Base-by-base conservation (phyloP, 2,888 invertebrate genomes). In the Synanthedon formicaeformis region DNA sequence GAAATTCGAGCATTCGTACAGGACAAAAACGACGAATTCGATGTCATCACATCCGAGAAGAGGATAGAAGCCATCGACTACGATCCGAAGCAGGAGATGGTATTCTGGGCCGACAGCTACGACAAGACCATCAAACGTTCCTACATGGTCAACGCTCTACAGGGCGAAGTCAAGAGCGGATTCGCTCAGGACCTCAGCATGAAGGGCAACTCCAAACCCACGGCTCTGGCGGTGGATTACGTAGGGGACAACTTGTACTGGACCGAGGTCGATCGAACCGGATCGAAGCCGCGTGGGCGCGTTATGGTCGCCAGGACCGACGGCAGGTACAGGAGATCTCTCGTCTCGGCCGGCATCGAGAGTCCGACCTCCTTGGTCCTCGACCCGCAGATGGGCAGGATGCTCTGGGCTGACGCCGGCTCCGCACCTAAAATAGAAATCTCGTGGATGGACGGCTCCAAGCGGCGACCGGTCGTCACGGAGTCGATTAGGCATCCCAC, bases 401-500 rank as follows among this genome's bases (percentile, higher is more conserved):
- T 98, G 90, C 96, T 94, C 81, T 99, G 98, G 97, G 91, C 97
- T 0, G 98, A 99, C 75, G 93, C 95, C 0, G 97, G 98, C 4
- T 92, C 93, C 0, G 92, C 92, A 3, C 96, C 97, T 0, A 98
- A 97, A 79, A 97, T 99, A 57, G 98, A 98, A 75, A 91, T 93
- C 3, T 91, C 97, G 2, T 98, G 98, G 96, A 96, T 99, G 97
- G 98, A 98, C 70, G 99, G 99, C 0, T 94, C 93, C 0, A 94
- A 96, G 72, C 90, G 97, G 2, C 89, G 93, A 53, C 91, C 94
- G 0, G 76, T 99, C 2, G 92, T 97, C 6, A 92, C 93, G 0
- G 95, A 95, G 56, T 91, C 91, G 56, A 90, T 99, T 27, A 90
- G 95, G 23, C 94, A 94, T 67, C 99, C 99, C 0, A 91, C 96